A percentile compares a stretch with the other conserved stretches of the same genome.
These are phyloP conservation scores for Enteromius fasciolatus DNA, from an alignment of 2,797 vertebrate genomes.

Conservation along the genomic window DNA sequence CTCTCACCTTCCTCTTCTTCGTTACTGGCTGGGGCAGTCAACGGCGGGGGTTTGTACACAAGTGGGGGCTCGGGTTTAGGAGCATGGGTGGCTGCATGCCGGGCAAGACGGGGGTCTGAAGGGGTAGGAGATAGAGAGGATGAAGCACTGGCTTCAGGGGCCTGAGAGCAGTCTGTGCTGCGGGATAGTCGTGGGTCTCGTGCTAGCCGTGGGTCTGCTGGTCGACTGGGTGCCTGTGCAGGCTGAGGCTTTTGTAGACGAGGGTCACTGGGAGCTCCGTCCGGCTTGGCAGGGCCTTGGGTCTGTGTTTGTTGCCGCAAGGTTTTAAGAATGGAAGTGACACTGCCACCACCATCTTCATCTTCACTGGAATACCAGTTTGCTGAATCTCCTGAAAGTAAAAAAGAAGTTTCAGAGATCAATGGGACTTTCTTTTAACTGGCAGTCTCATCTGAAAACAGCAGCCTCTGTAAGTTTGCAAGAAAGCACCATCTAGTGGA, in stretches of 20 bases:
- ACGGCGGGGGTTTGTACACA: conserved; percentile 78
- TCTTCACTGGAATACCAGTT: conserved; percentile 99
- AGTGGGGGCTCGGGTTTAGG: conserved; percentile 72
- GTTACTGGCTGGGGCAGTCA: conserved; percentile 63
- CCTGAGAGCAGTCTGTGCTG: conserved; percentile 63
- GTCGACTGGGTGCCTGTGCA: conserved; percentile 61
- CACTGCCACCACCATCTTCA: conserved; percentile 90
- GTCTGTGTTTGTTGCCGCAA: conserved; percentile 89
- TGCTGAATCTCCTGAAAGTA: conserved; percentile 84
- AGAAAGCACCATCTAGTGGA: conserved; percentile 57
- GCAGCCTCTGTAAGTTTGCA: background rate
- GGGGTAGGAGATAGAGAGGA: conserved; percentile 73
- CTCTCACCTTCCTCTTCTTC: conserved; percentile 92
- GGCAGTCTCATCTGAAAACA: background rate
- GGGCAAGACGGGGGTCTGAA: conserved; percentile 84
- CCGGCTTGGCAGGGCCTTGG: conserved; percentile 71
- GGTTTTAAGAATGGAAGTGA: conserved; percentile 91
- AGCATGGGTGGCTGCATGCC: conserved; percentile 67
- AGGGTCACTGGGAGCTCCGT: conserved; percentile 75
- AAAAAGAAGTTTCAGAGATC: background rate
- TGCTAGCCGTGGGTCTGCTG: conserved; percentile 81
- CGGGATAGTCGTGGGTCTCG: conserved; percentile 84
- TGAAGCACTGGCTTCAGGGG: conserved; percentile 66
- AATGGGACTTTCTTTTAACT: background rate
- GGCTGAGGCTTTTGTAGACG: conserved; percentile 82